Conservation (phyloP, 2,113 vertebrate genomes). For the Gallinago jamesoni region DNA sequence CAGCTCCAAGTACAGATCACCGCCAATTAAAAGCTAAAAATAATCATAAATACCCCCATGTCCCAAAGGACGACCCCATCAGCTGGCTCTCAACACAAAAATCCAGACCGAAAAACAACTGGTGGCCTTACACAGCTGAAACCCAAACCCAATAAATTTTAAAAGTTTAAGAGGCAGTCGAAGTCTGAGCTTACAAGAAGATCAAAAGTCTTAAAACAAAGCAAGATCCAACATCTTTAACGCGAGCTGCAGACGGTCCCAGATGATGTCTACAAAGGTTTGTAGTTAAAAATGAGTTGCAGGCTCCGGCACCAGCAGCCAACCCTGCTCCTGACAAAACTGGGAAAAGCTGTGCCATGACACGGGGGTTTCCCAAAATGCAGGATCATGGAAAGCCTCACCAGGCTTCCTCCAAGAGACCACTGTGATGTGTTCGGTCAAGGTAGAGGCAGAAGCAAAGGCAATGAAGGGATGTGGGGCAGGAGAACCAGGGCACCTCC, state of each 20-base stretch:
- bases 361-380: not conserved
- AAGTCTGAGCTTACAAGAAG: not conserved
- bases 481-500: not conserved
- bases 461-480: rapidly evolving
- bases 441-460: rapidly evolving
- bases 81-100: not conserved
- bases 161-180: not conserved
- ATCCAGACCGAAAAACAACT: not conserved
- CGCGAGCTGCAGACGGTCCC: not conserved
- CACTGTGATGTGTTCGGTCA: not conserved
- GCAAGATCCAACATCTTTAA: not conserved
- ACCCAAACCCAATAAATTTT: not conserved
- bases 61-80: conserved; percentile 7
- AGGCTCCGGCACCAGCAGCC: not conserved
- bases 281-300: not conserved
- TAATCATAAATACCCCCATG: not conserved
- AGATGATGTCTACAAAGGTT: not conserved
- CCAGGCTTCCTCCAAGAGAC: not conserved
- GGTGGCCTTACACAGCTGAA: not conserved
- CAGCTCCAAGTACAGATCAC: conserved; percentile 12
- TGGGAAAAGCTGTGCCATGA: not conserved
- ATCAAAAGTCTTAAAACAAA: not conserved
- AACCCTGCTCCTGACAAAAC: rapidly evolving
- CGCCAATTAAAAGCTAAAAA: conserved; percentile 60
- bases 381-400: not conserved